These are phyloP conservation scores for Hypena proboscidalis DNA, from an alignment of 2,888 invertebrate genomes.

Conservation along the genomic window DNA sequence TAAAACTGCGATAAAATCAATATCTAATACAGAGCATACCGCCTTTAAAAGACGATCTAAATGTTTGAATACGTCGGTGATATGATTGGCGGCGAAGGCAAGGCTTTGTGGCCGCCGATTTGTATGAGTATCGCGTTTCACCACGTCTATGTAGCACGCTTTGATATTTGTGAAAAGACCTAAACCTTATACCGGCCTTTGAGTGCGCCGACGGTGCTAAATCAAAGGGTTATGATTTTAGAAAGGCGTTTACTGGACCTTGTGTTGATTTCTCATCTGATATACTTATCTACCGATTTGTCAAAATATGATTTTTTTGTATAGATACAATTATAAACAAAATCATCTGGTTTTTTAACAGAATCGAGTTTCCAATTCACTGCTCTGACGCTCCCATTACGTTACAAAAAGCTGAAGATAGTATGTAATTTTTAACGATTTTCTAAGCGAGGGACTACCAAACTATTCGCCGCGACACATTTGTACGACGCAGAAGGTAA, in stretches of 20 bases:
- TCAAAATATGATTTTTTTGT: too few species aligned
- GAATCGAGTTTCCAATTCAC: too few species aligned
- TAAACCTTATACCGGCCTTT: conserved; percentile 43
- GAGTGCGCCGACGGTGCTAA: conserved; percentile 38
- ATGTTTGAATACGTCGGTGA: conserved; percentile 44
- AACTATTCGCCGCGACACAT: too few species aligned
- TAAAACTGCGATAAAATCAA: conserved; percentile 5
- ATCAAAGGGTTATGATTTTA: conserved; percentile 11
- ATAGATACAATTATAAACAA: too few species aligned
- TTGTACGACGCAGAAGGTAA: too few species aligned
- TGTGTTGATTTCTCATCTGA: too few species aligned
- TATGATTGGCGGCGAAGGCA: conserved; percentile 67
- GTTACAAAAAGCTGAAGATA: too few species aligned
- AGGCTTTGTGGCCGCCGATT: conserved; percentile 61
- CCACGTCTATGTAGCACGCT: conserved; percentile 53
- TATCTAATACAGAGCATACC: conserved; percentile 3
- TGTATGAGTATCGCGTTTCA: conserved; percentile 66
- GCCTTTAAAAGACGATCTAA: conserved; percentile 22
- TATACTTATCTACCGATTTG: too few species aligned
- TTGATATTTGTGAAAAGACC: conserved; percentile 48
- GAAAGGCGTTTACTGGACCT: not conserved
- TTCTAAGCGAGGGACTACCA: too few species aligned
- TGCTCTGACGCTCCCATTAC: too few species aligned
- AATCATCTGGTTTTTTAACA: too few species aligned
- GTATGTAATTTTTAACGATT: too few species aligned